Conservation (phyloP, 35 echinoderm and acorn worm species). For the Strongylocentrotus purpuratus region DNA sequence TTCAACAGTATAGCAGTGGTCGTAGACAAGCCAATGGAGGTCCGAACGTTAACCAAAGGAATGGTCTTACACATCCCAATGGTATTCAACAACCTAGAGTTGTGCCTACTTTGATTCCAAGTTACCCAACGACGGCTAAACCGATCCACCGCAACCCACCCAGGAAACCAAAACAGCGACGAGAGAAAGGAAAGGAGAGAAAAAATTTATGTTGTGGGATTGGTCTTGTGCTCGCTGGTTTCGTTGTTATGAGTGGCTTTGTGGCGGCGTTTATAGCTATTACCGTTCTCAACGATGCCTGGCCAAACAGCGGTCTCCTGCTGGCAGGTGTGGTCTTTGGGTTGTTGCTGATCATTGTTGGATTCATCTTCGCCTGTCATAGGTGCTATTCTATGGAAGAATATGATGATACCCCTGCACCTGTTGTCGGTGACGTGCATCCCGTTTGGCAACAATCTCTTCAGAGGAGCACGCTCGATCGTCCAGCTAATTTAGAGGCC, state of each 20-base stretch:
- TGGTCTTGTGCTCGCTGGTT: background rate
- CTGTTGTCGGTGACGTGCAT: background rate
- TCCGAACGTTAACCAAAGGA: background rate
- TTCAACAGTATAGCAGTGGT: background rate
- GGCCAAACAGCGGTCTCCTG: conserved; percentile 7
- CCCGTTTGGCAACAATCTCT: background rate
- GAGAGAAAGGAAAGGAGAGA: background rate
- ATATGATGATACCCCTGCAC: background rate
- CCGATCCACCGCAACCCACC: background rate
- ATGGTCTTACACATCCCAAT: background rate
- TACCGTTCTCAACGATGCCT: background rate
- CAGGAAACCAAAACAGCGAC: background rate
- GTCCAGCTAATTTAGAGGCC: background rate
- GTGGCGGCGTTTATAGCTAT: background rate
- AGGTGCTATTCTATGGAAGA: background rate
- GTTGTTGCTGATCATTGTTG: background rate
- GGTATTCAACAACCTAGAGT: background rate
- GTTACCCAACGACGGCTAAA: background rate
- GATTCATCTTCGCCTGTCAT: conserved; percentile 24
- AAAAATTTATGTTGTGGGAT: background rate
- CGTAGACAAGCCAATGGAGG: conserved; percentile 11
- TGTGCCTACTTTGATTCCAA: background rate
- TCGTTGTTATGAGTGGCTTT: background rate
- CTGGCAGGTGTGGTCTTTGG: background rate
- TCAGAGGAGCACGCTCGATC: background rate